These are phyloP conservation scores for Helobdella robusta DNA, from an alignment of 2,888 invertebrate species.

Conservation along the genomic window DNA sequence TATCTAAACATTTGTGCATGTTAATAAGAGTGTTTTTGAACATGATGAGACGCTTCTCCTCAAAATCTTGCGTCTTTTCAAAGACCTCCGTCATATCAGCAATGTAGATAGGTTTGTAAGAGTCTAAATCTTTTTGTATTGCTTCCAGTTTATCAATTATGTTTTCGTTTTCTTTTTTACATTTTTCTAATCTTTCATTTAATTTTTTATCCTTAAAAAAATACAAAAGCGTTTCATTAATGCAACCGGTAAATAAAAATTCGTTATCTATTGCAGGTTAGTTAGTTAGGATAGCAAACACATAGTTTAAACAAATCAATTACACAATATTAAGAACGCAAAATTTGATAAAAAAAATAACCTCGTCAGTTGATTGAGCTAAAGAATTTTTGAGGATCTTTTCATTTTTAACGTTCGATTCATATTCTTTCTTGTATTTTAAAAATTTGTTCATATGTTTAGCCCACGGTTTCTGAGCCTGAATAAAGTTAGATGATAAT, in stretches of 20 bases:
- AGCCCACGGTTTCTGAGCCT: constrained; percentile 96
- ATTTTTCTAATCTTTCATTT: constrained; percentile 79
- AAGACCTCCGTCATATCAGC: constrained; percentile 90
- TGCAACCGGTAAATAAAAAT: no score
- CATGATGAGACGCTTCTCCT: constrained; percentile 83
- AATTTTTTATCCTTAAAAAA: constrained; percentile 26
- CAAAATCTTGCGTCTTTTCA: constrained; percentile 86
- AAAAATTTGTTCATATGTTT: constrained; percentile 87
- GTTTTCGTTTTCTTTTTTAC: constrained; percentile 83
- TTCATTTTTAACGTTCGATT: constrained; percentile 91
- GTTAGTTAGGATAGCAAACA: not conserved
- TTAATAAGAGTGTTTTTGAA: constrained; percentile 89
- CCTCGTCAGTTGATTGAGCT: constrained; percentile 75
- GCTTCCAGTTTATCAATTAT: constrained; percentile 84
- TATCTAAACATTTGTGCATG: constrained; percentile 86
- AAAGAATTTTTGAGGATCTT: constrained; percentile 90
- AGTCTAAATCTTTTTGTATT: constrained; percentile 80
- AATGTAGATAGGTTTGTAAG: constrained; percentile 82
- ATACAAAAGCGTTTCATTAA: no score
- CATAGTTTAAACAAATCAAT: no score
- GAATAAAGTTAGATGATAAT: no score
- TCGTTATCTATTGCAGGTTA: not conserved
- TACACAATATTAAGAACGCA: no score
- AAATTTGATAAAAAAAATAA: not conserved
- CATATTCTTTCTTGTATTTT: constrained; percentile 84